Percentiles rank a stretch among this genome's conserved stretches.
phyloP scores from a whole-genome alignment of 2,888 invertebrate species.

The Prenolepis imparis region DNA sequence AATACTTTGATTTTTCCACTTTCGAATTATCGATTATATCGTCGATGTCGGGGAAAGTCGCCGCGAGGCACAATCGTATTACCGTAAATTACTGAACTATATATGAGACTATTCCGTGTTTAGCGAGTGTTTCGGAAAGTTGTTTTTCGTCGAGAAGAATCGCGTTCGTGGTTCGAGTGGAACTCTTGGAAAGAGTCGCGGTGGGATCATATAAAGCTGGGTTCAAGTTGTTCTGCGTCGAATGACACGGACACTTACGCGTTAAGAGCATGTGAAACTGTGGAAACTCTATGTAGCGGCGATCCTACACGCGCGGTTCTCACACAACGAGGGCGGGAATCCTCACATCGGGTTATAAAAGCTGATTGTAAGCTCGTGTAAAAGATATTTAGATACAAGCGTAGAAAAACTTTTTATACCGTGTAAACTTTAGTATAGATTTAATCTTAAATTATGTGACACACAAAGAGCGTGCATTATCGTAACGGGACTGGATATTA shows the following conservation, averaged over 20 bases:
- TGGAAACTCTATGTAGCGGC: slow-evolving; percentile 19
- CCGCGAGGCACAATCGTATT: slow-evolving; percentile 64
- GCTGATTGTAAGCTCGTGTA: slow-evolving; percentile 21
- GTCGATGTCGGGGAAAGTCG: background rate
- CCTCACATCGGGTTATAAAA: background rate
- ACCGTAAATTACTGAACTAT: slow-evolving; percentile 48
- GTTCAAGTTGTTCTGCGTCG: slow-evolving; percentile 70
- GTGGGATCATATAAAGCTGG: slow-evolving; percentile 67
- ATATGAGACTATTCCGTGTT: slow-evolving; percentile 59
- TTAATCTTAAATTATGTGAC: too few relatives aligned
- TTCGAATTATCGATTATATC: slow-evolving; percentile 68
- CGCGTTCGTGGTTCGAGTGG: slow-evolving; percentile 36
- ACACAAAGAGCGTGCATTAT: slow-evolving; percentile 21
- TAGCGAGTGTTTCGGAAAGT: slow-evolving; percentile 66
- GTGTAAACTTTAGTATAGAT: background rate
- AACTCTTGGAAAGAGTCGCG: slow-evolving; percentile 63
- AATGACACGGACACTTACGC: slow-evolving; percentile 59
- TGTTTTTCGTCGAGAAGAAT: slow-evolving; percentile 51
- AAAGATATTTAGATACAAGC: slow-evolving; percentile 4
- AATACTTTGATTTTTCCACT: slow-evolving; percentile 62
- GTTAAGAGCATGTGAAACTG: slow-evolving; percentile 38
- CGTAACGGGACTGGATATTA: background rate
- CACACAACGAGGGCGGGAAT: background rate
- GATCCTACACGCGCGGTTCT: slow-evolving; percentile 19
- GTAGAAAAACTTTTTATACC: background rate